Evolutionary conservation across 2,113 vertebrate species (phyloP).

Genomic region (Athene noctua): DNA sequence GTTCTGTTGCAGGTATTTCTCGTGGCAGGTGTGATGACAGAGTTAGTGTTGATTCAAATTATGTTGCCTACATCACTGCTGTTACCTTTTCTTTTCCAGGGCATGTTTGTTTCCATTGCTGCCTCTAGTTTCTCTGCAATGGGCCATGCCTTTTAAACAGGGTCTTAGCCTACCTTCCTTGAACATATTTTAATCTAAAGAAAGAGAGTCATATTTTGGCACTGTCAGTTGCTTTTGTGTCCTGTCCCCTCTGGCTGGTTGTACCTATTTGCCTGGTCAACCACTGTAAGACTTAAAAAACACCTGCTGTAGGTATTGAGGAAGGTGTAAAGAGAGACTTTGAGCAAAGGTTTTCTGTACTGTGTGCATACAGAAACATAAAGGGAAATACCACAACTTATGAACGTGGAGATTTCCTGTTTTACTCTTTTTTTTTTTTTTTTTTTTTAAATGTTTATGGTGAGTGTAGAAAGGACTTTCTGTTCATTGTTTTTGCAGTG

Average conservation of each 20-base stretch:
- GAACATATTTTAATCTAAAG: background rate
- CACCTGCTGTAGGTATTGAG: background rate
- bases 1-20: background rate
- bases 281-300: background rate
- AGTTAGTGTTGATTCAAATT: accelerated
- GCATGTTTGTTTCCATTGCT: background rate
- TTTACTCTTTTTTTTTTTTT: background rate
- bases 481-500: background rate
- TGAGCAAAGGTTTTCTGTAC: background rate
- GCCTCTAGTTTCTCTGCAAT: background rate
- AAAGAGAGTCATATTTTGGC: background rate
- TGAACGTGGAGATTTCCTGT: background rate
- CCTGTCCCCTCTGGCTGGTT: background rate
- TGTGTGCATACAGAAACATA: background rate
- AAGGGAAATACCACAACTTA: background rate
- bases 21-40: background rate
- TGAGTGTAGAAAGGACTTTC: background rate
- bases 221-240: background rate
- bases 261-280: background rate
- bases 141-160: background rate
- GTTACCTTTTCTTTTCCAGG: background rate
- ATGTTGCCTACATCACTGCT: background rate
- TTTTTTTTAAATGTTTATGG: background rate
- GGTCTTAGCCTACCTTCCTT: background rate
- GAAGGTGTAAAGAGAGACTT: background rate